Base-by-base conservation (phyloP, 2,797 vertebrate species). In the Glyptemys insculpta region DNA sequence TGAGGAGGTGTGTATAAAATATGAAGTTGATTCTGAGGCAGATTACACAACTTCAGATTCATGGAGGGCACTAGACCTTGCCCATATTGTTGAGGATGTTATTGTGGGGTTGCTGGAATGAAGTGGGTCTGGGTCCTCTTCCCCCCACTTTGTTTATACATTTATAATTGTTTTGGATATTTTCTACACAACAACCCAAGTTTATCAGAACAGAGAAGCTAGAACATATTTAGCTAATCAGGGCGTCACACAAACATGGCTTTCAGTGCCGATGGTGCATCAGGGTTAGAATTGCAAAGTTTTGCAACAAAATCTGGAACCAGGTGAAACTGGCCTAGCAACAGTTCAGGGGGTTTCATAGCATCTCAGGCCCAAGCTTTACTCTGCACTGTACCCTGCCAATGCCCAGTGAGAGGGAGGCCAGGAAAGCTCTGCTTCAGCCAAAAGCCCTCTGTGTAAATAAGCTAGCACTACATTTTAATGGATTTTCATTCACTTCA, bases 1-100 rank as follows among this genome's bases (percentile, higher is more conserved):
- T 94, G 94, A 91, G 91, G 92, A 86, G 87, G 89, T 89, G 89
- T 96, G 76, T 84, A 86, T 93, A 85, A 97, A 97, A 96, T 91
- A 92, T 1, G 59, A 91, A 85, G 27, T 95, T 94, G 91, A 90
- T 91, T 41, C 68, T 91, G 74, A 1, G 2, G 56, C 81, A 65
- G 54, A 57, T 93, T n/a, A 85, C 93, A 72, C 59, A 95, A 76
- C 49, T 94, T 96, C 88, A 88, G 74, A 44, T 78, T 47, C 44
- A 31, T 29, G 44, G 44, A 31, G 44, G 41, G 74, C 41, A 8
- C 21, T 86, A 74, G 94, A 68, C 79, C 56, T 95, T 93, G 56
- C 49, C 56, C 91, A 53, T 41, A 72, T 91, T 83, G 90, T 78
- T 86, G 21, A 56, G 8, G 0, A 86, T 94, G 89, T 92, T 62